Evolutionary conservation across 1,140 invertebrate genomes (phyloP), one percentile per base, ranked within the genome.

Genomic region (Ctenoplectra terminalis): DNA sequence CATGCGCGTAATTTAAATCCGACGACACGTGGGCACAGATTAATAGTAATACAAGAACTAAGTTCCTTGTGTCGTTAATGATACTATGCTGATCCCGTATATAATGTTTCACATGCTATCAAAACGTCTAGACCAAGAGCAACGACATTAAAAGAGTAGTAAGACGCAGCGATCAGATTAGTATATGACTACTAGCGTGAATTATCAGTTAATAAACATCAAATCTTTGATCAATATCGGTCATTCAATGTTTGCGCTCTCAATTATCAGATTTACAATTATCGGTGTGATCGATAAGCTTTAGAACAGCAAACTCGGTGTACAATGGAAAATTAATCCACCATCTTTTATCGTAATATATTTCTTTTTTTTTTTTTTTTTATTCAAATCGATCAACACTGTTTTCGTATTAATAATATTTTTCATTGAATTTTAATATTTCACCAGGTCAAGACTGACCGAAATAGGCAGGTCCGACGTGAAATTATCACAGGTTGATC

Each of bases 401-500:
- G 34, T 13, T 26, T 40, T 20, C 4, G 15, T 26, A 15, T 13
- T 5, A 40, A 17, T 23, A 15, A 20, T 2, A 26, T 11, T 17
- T 70, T 2, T 17, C 17, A 17, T 29, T 34, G 0, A 63, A 43
- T 23, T 64, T 52, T 17, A 8, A 13, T 1, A 11, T 54, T 46
- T 29, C 11, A 13, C 0, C 31, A 91, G 92, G 89, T 85, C 91
- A 85, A 93, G 91, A 77, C 90, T 91, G 89, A 92, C 90, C 75
- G 88, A 91, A 88, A 90, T 93, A 78, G 92, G 93, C 91, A 91
- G 90, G 84, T 92, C 93, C 77, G 93, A 93, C 77, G 91, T 91
- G 64, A 94, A 90, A 88, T 84, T 94, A 79, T 91, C 93, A 46
- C 93, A 93, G 70, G 91, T 93, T 80, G 93, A 93, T 93, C 92